Conservation (phyloP, 2,888 invertebrate species). For the Vesta saturnalis region DNA sequence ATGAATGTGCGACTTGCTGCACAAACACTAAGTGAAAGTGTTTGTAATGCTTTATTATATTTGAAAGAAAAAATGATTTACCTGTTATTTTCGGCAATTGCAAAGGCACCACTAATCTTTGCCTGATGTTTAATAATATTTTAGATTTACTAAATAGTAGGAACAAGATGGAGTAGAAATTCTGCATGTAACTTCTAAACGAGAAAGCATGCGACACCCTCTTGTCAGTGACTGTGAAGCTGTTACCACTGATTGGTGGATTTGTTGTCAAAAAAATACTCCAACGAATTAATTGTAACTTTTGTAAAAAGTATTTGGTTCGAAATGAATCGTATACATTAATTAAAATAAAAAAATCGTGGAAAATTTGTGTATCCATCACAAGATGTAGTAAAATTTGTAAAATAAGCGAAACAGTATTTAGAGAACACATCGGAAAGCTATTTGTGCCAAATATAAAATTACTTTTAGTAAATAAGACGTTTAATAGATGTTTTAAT, state of each 20-base stretch:
- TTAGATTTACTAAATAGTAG: too few species aligned
- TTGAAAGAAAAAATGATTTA: too few species aligned
- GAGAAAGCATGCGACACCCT: not conserved
- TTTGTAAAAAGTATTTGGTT: not conserved
- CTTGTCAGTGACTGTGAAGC: not conserved
- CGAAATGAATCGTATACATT: not conserved
- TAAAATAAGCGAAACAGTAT: not conserved
- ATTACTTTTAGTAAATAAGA: not conserved
- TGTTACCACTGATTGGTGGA: constrained; percentile 6
- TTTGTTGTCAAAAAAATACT: constrained; percentile 22
- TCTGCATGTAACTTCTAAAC: constrained; percentile 18
- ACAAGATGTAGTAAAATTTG: not conserved
- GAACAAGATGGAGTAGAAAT: constrained; percentile 21
- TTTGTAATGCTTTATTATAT: too few species aligned
- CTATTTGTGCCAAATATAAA: not conserved
- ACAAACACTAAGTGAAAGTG: too few species aligned
- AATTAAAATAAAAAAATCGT: constrained; percentile 4
- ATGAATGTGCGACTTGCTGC: too few species aligned
- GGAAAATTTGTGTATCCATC: not conserved
- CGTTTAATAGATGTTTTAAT: not conserved
- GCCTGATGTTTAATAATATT: too few species aligned
- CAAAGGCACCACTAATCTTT: too few species aligned
- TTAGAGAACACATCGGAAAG: too few species aligned
- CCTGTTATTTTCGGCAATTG: too few species aligned
- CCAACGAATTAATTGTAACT: constrained; percentile 11